Percentiles rank a stretch among this genome's conserved stretches.
Evolutionary conservation across 2,113 vertebrate species (phyloP).

Genomic region (Amblyornis subalaris): DNA sequence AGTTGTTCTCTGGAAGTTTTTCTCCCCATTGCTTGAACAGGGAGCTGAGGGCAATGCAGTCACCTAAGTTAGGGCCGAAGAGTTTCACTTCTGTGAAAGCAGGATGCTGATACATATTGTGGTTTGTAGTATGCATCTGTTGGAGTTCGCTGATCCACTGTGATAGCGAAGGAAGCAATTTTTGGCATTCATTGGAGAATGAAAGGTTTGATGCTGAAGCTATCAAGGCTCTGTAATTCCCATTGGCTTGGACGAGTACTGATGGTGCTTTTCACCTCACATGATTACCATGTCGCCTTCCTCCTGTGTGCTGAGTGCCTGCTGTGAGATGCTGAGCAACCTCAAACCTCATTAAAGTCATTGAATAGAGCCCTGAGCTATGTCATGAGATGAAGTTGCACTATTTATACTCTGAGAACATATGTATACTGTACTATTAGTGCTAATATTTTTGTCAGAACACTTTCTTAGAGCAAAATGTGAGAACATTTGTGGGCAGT

Average conservation of each 20-base stretch:
- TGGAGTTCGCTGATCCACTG: not conserved
- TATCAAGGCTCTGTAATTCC: not conserved
- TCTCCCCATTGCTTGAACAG: not conserved
- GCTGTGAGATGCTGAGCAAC: not conserved
- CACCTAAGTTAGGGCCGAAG: not conserved
- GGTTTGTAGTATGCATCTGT: not conserved
- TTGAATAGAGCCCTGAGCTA: slow-evolving; percentile 11
- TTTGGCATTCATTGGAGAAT: not conserved
- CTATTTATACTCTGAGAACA: slow-evolving; percentile 72
- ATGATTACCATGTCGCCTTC: not conserved
- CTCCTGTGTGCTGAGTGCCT: not conserved
- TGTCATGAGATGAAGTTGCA: slow-evolving; percentile 48
- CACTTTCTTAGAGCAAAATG: slow-evolving; percentile 70
- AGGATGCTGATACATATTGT: not conserved
- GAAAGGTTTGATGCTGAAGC: not conserved
- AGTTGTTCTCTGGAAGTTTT: not conserved
- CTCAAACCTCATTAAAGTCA: not conserved
- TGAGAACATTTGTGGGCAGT: slow-evolving; percentile 77
- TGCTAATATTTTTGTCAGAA: slow-evolving; percentile 77
- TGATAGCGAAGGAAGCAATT: not conserved
- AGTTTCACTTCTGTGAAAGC: not conserved
- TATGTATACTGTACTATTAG: slow-evolving; percentile 77
- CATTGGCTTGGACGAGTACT: rapidly evolving
- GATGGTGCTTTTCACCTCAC: not conserved
- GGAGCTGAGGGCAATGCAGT: not conserved